Percentiles rank a stretch among this genome's conserved stretches.
Evolutionary conservation across 2,888 invertebrate genomes (phyloP).

Genomic region (Nomada hirtipes): DNA sequence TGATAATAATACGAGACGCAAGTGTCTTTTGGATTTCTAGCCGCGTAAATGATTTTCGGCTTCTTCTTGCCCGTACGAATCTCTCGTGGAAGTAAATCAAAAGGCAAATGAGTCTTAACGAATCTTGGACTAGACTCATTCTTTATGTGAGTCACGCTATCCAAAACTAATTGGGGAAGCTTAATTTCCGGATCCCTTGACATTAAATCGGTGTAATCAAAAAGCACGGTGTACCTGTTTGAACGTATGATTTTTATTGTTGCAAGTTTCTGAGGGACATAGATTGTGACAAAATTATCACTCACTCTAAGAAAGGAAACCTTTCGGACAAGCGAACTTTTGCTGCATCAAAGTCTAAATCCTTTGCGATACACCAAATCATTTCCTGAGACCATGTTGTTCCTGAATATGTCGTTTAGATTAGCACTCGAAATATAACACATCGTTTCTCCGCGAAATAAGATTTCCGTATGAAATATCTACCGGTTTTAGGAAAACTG

Average conservation of each 20-base stretch:
- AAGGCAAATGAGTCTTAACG: slow-evolving; percentile 88
- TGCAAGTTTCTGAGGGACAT: background rate
- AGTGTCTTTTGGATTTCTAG: slow-evolving; percentile 90
- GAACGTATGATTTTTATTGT: background rate
- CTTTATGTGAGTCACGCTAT: slow-evolving; percentile 80
- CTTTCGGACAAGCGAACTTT: slow-evolving; percentile 86
- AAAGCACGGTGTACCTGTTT: slow-evolving; percentile 32
- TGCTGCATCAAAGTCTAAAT: slow-evolving; percentile 91
- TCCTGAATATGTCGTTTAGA: slow-evolving; percentile 79
- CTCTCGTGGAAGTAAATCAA: slow-evolving; percentile 86
- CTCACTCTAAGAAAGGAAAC: slow-evolving; percentile 84
- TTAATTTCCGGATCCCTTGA: slow-evolving; percentile 14
- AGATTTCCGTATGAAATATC: background rate
- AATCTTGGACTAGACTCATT: slow-evolving; percentile 85
- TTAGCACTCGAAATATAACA: background rate
- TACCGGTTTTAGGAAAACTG: slow-evolving; percentile 87
- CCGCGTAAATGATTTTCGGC: slow-evolving; percentile 88
- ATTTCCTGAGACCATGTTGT: slow-evolving; percentile 97
- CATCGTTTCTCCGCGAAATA: background rate
- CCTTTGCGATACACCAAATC: slow-evolving; percentile 93
- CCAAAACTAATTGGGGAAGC: slow-evolving; percentile 55
- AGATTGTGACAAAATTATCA: background rate
- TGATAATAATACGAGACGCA: slow-evolving; percentile 90
- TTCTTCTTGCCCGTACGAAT: slow-evolving; percentile 81
- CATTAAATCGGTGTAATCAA: slow-evolving; percentile 25